A percentile compares a stretch with the other conserved stretches of the same genome.
These are phyloP conservation scores for Prosopocoilus inquinatus DNA, from an alignment of 2,888 invertebrate species.

Conservation along the genomic window DNA sequence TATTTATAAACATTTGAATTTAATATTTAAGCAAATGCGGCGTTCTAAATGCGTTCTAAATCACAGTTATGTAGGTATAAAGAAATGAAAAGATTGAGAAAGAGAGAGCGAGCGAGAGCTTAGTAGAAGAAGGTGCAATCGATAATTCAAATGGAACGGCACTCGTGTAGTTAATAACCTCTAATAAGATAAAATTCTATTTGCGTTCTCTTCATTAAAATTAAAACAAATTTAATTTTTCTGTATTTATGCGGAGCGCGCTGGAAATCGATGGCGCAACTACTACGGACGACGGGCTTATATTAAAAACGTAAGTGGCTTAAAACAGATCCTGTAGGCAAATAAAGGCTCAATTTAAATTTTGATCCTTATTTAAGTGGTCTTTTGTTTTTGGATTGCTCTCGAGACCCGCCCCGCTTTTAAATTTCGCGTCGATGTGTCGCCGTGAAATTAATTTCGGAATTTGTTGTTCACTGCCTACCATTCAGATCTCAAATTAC, in stretches of 20 bases:
- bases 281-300: constrained; percentile 34
- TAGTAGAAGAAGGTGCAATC: no score
- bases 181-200: background rate
- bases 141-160: background rate
- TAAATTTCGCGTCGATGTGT: constrained; percentile 19
- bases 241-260: constrained; percentile 1
- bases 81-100: no score
- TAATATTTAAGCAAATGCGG: no score
- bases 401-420: constrained; percentile 37
- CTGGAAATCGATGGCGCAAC: constrained; percentile 18
- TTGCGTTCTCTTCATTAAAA: constrained; percentile 2
- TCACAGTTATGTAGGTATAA: no score
- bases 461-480: background rate
- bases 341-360: constrained; percentile 50
- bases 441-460: constrained; percentile 21
- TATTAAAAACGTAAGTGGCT: constrained; percentile 51
- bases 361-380: constrained; percentile 50
- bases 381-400: constrained; percentile 48
- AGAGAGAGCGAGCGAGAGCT: no score
- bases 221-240: constrained; percentile 1
- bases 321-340: constrained; percentile 48
- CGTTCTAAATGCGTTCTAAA: no score
- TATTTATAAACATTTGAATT: no score
- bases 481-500: background rate
- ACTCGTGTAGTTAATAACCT: background rate